Percentiles rank a stretch among this genome's conserved stretches.
These are phyloP conservation scores for Archaeoteleia sp. DNA, from an alignment of 2,888 invertebrate species.

Conservation along the genomic window DNA sequence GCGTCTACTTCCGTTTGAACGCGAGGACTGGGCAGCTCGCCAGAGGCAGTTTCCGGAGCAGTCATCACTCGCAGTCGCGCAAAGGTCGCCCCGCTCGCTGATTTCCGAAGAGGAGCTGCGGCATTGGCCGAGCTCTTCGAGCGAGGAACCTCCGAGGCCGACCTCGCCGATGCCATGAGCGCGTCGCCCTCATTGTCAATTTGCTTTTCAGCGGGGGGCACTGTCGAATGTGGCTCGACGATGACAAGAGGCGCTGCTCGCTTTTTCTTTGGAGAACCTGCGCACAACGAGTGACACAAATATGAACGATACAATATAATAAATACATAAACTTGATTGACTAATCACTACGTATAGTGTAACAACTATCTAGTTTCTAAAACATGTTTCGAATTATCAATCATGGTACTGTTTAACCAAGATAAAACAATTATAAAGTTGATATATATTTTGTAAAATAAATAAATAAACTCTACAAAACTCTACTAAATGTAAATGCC, in stretches of 20 bases:
- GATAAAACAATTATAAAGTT: too few relatives aligned
- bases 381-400: too few relatives aligned
- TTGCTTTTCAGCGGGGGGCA: slow-evolving; percentile 68
- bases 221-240: slow-evolving; percentile 69
- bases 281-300: slow-evolving; percentile 3
- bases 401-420: too few relatives aligned
- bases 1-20: slow-evolving; percentile 79
- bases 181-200: slow-evolving; percentile 77
- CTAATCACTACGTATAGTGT: too few relatives aligned
- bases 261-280: slow-evolving; percentile 76
- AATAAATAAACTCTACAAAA: too few relatives aligned
- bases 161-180: slow-evolving; percentile 77
- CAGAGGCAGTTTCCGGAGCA: slow-evolving; percentile 69
- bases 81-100: slow-evolving; percentile 80
- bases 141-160: slow-evolving; percentile 73
- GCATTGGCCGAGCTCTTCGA: slow-evolving; percentile 63
- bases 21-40: slow-evolving; percentile 78
- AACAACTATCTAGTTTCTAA: too few relatives aligned
- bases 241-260: slow-evolving; percentile 76
- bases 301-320: slow-evolving; percentile 1
- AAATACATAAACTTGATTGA: too few relatives aligned
- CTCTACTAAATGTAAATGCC: too few relatives aligned
- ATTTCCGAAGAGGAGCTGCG: slow-evolving; percentile 67
- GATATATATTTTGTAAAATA: too few relatives aligned
- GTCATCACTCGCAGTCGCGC: slow-evolving; percentile 84